Base-by-base conservation (phyloP, 2,888 invertebrate species). In the Pachymerium ferrugineum region DNA sequence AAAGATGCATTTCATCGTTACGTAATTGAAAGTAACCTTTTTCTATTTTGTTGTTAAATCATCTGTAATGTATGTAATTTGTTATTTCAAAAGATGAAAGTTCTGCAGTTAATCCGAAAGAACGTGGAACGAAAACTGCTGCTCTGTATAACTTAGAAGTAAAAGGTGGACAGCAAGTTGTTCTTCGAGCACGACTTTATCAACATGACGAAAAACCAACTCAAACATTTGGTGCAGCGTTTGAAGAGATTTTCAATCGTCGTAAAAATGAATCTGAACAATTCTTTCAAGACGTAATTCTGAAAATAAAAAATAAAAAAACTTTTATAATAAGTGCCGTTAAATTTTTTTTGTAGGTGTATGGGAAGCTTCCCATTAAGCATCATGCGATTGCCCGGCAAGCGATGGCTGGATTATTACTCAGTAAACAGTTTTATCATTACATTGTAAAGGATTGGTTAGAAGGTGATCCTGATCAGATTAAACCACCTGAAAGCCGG, bases 371-470 rank as follows among this genome's bases (percentile, higher is more conserved):
- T 5, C 22, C 42, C 5, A 38, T 67, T 0, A 78, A 78, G 30
- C 78, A 80, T 74, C 22, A 31, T 14, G 75, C 77, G 42, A 79
- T 82, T 19, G 79, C 79, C 12, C 76, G 80, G 29, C 83, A 82
- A 76, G 82, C 82, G 0, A 79, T 80, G 72, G 81, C 82, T 16
- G 82, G 83, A 4, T 77, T 83, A n/a, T 77, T 83, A 30, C 82
- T 82, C 82, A 81, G 79, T 72, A 83, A 82, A 78, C 82, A 82
- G 78, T 82, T 81, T 76, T 83, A 82, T 77, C 79, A 79, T 76
- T 83, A 81, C 75, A 76, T 80, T 67, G 78, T 81, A 19, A 75
- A 77, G 10, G 76, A 80, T 72, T 81, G 81, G 81, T 75, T 77
- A 30, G 68, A 42, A 2, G 77, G 77, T 3, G 77, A 78, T 69